phyloP scores from a whole-genome alignment of 2,888 invertebrate genomes.

The Andrena fulva region DNA sequence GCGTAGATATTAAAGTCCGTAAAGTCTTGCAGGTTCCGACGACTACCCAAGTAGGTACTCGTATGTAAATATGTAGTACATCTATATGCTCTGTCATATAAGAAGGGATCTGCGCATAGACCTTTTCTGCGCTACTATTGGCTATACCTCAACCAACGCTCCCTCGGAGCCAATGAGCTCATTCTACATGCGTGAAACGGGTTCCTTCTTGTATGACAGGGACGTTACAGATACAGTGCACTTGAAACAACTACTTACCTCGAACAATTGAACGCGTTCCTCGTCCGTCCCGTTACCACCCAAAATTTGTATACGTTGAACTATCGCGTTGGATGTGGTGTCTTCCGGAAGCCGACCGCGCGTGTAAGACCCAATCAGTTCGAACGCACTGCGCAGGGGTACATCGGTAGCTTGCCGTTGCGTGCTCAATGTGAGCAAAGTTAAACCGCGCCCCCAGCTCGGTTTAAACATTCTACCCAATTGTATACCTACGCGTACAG shows the following conservation, averaged over 20 bases:
- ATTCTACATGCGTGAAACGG: too few species aligned
- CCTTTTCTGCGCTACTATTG: too few species aligned
- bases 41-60: too few species aligned
- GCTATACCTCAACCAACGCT: too few species aligned
- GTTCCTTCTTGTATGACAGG: too few species aligned
- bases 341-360: conserved; percentile 79
- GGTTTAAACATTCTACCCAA: conserved; percentile 89
- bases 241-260: conserved; percentile 62
- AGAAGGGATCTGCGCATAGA: too few species aligned
- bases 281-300: conserved; percentile 78
- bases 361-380: conserved; percentile 77
- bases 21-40: neutral
- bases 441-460: conserved; percentile 90
- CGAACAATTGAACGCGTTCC: conserved; percentile 75
- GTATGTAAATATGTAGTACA: too few species aligned
- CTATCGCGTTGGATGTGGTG: conserved; percentile 78
- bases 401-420: conserved; percentile 81
- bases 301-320: conserved; percentile 82
- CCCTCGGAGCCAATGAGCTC: too few species aligned
- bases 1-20: neutral
- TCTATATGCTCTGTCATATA: neutral
- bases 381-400: conserved; percentile 83
- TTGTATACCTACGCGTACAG: conserved; percentile 74
- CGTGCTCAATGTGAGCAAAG: conserved; percentile 86
- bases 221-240: neutral